These are phyloP conservation scores for Vanessa atalanta DNA, from an alignment of 1,140 invertebrate genomes.

Conservation along the genomic window DNA sequence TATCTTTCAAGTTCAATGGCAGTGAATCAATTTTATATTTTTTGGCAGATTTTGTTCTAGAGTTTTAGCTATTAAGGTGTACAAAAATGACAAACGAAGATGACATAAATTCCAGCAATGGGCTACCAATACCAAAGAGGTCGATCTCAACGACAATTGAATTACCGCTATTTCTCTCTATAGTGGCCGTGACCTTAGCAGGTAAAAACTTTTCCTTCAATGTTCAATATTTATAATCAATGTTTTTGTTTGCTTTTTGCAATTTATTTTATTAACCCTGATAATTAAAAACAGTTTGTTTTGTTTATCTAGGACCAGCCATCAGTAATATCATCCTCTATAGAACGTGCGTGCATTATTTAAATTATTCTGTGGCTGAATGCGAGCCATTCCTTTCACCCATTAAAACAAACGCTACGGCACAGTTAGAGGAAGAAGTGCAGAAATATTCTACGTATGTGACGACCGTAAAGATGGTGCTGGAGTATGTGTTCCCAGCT, in stretches of 20 bases:
- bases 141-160: conserved; percentile 58
- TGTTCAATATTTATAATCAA: not conserved
- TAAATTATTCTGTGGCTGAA: conserved; percentile 54
- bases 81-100: conserved; percentile 17
- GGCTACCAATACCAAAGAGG: conserved; percentile 40
- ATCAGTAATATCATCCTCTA: conserved; percentile 67
- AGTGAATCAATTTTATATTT: not conserved
- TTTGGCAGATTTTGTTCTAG: not conserved
- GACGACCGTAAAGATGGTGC: conserved; percentile 80
- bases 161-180: conserved; percentile 59
- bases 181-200: conserved; percentile 54
- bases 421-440: conserved; percentile 81
- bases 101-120: not conserved
- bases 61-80: not conserved
- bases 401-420: conserved; percentile 72
- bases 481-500: conserved; percentile 83
- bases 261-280: not conserved
- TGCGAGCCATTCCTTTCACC: conserved; percentile 63
- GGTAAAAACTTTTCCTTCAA: conserved; percentile 40
- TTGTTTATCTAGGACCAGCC: conserved; percentile 46
- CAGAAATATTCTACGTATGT: conserved; percentile 84
- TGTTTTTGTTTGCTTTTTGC: not conserved
- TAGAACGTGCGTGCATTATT: conserved; percentile 61
- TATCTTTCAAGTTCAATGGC: not conserved
- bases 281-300: conserved; percentile 1